Base-by-base conservation (phyloP, 2,797 vertebrate species). In the Steatocranus sp. region DNA sequence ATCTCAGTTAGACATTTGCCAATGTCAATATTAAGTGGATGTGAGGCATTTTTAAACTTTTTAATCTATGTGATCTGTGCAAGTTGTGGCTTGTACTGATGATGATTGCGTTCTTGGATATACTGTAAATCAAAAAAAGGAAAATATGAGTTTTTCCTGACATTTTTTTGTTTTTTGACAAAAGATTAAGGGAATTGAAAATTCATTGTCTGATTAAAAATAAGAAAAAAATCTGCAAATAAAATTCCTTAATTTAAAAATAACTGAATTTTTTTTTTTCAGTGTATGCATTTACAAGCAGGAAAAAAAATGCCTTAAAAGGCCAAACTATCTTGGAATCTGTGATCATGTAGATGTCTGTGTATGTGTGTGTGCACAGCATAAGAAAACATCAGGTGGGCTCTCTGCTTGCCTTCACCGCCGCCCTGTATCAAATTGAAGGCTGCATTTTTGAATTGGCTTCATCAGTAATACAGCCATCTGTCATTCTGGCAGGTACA, bases 401-500 rank as follows among this genome's bases (percentile, higher is more conserved):
- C 48, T 78, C 49, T 63, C 18, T 15, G 68, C n/a, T 43, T 32
- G 63, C 75, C 61, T 78, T 90, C 81, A 74, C 48, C 20, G 30
- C 70, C 7, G 36, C 78, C 85, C 81, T 53, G 82, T 51, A 63
- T 87, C 84, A 81, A 86, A 90, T 51, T 86, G 86, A 91, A 90
- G 80, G 88, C 87, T 84, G 73, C 43, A 34, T 84, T 76, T 85
- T 90, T 82, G 79, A 91, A 91, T 88, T 90, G 88, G 87, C 89
- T 85, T 89, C 81, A 91, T 92, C 76, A 81, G 88, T 86, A 79
- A 86, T 83, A 82, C 56, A 85, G 81, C 91, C 91, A 94, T 93
- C 93, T 92, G 91, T 93, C 87, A 85, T 88, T 50, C 79, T 93
- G 87, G 87, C 91, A 91, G 91, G 84, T 91, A 82, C 79, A 87